A percentile compares a stretch with the other conserved stretches of the same genome.
Conservation (phyloP, 2,797 vertebrate genomes). For the Danio jaintianensis region DNA sequence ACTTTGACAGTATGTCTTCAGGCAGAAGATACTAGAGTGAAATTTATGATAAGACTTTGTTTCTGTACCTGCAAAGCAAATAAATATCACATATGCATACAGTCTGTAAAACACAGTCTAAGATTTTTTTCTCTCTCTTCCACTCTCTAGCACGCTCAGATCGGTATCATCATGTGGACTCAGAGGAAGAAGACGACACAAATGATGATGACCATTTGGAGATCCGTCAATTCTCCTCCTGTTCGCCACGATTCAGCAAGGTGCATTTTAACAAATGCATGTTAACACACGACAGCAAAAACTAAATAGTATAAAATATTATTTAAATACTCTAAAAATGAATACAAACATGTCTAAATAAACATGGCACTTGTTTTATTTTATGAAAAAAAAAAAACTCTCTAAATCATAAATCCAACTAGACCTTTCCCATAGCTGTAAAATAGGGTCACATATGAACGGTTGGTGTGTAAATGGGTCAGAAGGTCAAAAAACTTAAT, state of each 20-base stretch:
- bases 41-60: constrained; percentile 28
- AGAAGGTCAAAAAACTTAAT: too few relatives aligned
- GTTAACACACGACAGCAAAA: background rate
- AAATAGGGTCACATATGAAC: too few relatives aligned
- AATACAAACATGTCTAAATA: too few relatives aligned
- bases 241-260: constrained; percentile 96
- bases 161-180: constrained; percentile 93
- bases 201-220: constrained; percentile 94
- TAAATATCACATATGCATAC: background rate
- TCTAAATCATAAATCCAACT: too few relatives aligned
- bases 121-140: constrained; percentile 25
- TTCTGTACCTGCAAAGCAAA: constrained; percentile 3
- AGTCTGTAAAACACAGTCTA: constrained; percentile 5
- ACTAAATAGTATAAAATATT: background rate
- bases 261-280: constrained; percentile 66
- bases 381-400: too few relatives aligned
- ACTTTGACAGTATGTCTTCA: constrained; percentile 92
- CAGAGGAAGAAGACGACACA: constrained; percentile 96
- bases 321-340: background rate
- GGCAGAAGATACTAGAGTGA: background rate
- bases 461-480: too few relatives aligned
- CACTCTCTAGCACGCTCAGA: constrained; percentile 86
- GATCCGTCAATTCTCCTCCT: constrained; percentile 96
- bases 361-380: too few relatives aligned
- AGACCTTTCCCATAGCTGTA: too few relatives aligned